Evolutionary conservation across 2,888 invertebrate genomes (phyloP).

Genomic region (Dorcus parallelipipedus): DNA sequence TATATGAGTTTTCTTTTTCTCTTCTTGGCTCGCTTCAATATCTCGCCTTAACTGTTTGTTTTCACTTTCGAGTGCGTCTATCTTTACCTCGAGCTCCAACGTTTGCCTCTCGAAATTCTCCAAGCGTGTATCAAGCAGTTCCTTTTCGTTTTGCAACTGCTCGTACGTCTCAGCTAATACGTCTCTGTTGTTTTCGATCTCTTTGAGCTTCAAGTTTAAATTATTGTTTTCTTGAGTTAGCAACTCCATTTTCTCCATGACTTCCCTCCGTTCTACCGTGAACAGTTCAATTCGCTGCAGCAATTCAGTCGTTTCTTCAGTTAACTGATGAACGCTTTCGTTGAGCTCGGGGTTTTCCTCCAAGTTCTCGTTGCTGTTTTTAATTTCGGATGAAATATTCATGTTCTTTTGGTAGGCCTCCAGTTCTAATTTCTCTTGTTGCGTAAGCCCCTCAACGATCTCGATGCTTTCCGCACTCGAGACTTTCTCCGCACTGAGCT

Average conservation of each 20-base stretch:
- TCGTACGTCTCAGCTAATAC: constrained; percentile 47
- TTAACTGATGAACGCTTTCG: constrained; percentile 57
- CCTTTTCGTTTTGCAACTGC: constrained; percentile 51
- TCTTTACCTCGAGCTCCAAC: constrained; percentile 34
- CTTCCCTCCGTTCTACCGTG: constrained; percentile 65
- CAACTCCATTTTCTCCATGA: constrained; percentile 65
- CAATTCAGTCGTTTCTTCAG: constrained; percentile 63
- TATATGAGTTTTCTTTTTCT: neutral
- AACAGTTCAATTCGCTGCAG: constrained; percentile 67
- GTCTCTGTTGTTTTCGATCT: constrained; percentile 49
- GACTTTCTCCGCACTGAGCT: constrained; percentile 67
- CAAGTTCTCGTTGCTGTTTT: constrained; percentile 35
- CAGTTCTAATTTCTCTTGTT: constrained; percentile 67
- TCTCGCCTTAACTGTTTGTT: constrained; percentile 33
- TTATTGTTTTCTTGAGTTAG: constrained; percentile 60
- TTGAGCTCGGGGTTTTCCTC: constrained; percentile 48
- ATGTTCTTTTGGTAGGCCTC: constrained; percentile 62
- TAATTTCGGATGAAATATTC: constrained; percentile 37
- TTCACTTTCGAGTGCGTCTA: constrained; percentile 42
- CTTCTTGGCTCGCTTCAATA: neutral
- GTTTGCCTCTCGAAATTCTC: constrained; percentile 29
- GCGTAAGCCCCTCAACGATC: constrained; percentile 68
- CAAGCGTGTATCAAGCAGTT: constrained; percentile 49
- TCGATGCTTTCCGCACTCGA: constrained; percentile 75
- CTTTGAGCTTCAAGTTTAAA: constrained; percentile 52